These are phyloP conservation scores for Heliconius eleuchia DNA, from an alignment of 1,140 invertebrate genomes.

Conservation along the genomic window DNA sequence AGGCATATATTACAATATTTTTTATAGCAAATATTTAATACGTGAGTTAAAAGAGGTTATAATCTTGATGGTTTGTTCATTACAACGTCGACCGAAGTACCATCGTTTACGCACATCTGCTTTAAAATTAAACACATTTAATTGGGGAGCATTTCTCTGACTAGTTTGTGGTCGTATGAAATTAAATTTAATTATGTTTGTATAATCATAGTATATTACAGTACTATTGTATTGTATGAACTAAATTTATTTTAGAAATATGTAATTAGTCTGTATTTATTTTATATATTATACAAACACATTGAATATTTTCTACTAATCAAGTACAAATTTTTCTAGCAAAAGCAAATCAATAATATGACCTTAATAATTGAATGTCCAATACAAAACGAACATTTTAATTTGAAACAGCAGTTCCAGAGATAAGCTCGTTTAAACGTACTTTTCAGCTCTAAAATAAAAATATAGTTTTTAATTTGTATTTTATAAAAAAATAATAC, in stretches of 20 bases:
- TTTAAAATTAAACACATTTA: background rate
- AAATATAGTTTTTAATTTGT: too few relatives aligned
- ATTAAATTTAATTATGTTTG: slow-evolving; percentile 1
- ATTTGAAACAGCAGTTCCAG: too few relatives aligned
- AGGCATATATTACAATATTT: too few relatives aligned
- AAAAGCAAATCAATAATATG: too few relatives aligned
- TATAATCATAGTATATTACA: background rate
- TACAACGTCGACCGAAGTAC: background rate
- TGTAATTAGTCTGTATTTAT: background rate
- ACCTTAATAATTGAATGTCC: too few relatives aligned
- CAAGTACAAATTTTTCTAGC: too few relatives aligned
- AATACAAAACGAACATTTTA: too few relatives aligned
- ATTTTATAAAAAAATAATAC: background rate
- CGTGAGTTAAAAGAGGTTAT: background rate
- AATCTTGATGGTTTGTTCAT: background rate
- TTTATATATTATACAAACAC: too few relatives aligned
- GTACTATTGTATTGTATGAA: background rate
- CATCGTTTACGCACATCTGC: background rate
- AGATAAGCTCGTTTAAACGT: too few relatives aligned
- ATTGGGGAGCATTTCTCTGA: background rate
- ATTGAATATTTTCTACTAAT: too few relatives aligned
- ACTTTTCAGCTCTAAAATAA: too few relatives aligned
- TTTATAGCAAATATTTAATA: background rate
- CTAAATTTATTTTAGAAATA: background rate
- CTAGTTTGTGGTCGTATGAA: background rate